phyloP scores from a whole-genome alignment of 1,140 invertebrate genomes.

The Drosophila nasuta region DNA sequence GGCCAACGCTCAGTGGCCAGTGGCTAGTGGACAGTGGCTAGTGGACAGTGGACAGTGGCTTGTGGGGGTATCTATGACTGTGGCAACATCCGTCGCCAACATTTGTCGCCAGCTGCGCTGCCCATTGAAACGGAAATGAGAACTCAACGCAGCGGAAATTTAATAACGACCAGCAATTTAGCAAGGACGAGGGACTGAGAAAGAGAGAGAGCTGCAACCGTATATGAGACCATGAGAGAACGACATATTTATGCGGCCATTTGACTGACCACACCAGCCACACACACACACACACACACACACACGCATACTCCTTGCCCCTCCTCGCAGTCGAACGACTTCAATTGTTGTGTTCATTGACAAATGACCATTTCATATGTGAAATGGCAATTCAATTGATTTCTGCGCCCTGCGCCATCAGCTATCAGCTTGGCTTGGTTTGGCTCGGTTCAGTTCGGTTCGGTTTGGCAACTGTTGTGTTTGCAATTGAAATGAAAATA shows the following conservation, averaged over 20 bases:
- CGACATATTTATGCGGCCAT: constrained; percentile 82
- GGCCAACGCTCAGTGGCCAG: constrained; percentile 33
- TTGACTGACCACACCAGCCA: constrained; percentile 67
- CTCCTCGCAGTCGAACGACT: constrained; percentile 9
- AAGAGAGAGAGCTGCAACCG: background rate
- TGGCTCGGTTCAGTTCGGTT: background rate
- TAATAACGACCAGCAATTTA: constrained; percentile 82
- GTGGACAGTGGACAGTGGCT: background rate
- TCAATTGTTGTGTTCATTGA: constrained; percentile 76
- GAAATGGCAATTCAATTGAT: constrained; percentile 83
- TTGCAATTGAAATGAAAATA: constrained; percentile 83
- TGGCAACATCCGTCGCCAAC: constrained; percentile 68
- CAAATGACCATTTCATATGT: constrained; percentile 83
- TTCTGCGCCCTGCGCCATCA: constrained; percentile 41
- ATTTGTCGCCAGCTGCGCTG: constrained; percentile 72
- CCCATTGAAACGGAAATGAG: constrained; percentile 81
- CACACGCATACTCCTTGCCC: background rate
- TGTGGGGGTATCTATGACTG: constrained; percentile 59
- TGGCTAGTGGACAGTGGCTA: constrained; percentile 41
- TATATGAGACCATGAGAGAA: constrained; percentile 32
- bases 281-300: constrained; percentile 6
- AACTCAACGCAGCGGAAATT: constrained; percentile 82
- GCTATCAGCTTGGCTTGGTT: background rate
- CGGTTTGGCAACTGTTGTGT: constrained; percentile 44
- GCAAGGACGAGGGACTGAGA: constrained; percentile 24